These are phyloP conservation scores for Parauchenoglanis punctatus DNA, from an alignment of 2,797 vertebrate genomes.

Conservation along the genomic window DNA sequence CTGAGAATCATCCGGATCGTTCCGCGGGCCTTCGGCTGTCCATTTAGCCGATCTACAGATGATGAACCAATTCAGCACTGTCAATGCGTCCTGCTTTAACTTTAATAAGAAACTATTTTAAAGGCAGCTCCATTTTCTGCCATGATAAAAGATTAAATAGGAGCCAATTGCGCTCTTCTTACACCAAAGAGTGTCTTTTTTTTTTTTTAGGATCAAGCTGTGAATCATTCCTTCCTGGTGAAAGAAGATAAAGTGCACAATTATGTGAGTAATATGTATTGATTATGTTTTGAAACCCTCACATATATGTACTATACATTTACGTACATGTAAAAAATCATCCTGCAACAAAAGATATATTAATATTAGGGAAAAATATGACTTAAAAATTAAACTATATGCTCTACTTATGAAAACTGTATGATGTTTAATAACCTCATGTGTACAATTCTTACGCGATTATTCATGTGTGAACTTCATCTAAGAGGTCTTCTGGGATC, in stretches of 20 bases:
- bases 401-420: neutral
- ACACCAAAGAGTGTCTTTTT: conserved; percentile 5
- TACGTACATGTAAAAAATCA: neutral
- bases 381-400: neutral
- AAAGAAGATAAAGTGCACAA: neutral
- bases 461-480: neutral
- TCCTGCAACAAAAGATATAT: too few species aligned
- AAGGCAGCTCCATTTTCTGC: conserved; percentile 49
- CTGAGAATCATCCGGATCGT: conserved; percentile 38
- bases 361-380: too few species aligned
- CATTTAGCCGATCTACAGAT: conserved; percentile 50
- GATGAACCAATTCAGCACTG: conserved; percentile 53
- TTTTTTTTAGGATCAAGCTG: neutral
- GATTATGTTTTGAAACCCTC: neutral
- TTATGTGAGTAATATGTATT: neutral
- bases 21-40: conserved; percentile 32
- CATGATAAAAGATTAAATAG: conserved; percentile 60
- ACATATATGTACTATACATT: neutral
- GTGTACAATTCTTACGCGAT: neutral
- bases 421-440: too few species aligned
- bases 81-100: conserved; percentile 46
- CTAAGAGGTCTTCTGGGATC: neutral
- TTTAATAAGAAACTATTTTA: conserved; percentile 59
- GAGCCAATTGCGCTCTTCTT: conserved; percentile 29
- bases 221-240: neutral